Conservation (phyloP, 2,888 invertebrate genomes). For the Idaea dimidiata region DNA sequence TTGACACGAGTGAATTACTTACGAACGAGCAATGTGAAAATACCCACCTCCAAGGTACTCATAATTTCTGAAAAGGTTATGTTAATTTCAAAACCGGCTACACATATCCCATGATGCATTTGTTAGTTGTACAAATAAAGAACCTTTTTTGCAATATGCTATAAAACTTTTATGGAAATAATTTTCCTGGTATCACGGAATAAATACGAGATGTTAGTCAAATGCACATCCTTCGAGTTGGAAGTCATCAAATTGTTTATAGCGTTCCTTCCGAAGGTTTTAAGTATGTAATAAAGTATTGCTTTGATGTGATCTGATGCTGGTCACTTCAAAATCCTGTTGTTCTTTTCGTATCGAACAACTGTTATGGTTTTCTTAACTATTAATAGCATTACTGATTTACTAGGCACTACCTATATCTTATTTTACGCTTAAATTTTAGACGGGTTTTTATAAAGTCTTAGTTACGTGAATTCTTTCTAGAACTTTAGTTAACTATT, state of each 20-base stretch:
- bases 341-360: constrained; percentile 16
- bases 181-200: not conserved
- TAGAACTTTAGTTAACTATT: too few species aligned
- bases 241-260: constrained; percentile 41
- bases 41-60: not conserved
- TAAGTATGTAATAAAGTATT: constrained; percentile 44
- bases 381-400: too few species aligned
- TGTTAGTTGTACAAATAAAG: constrained; percentile 14
- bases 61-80: constrained; percentile 3
- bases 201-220: not conserved
- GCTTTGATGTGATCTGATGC: constrained; percentile 48
- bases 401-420: too few species aligned
- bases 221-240: constrained; percentile 7
- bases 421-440: too few species aligned
- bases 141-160: constrained; percentile 22
- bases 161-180: constrained; percentile 15
- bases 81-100: not conserved
- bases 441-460: too few species aligned
- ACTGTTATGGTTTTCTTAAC: constrained; percentile 8
- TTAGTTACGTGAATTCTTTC: too few species aligned
- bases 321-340: constrained; percentile 38
- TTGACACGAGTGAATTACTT: constrained; percentile 31
- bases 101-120: constrained; percentile 13
- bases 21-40: not conserved
- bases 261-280: constrained; percentile 40